Evolutionary conservation across 1,140 invertebrate genomes (phyloP), one percentile per base, ranked within the genome.

Genomic region (Solenopsis fugax): DNA sequence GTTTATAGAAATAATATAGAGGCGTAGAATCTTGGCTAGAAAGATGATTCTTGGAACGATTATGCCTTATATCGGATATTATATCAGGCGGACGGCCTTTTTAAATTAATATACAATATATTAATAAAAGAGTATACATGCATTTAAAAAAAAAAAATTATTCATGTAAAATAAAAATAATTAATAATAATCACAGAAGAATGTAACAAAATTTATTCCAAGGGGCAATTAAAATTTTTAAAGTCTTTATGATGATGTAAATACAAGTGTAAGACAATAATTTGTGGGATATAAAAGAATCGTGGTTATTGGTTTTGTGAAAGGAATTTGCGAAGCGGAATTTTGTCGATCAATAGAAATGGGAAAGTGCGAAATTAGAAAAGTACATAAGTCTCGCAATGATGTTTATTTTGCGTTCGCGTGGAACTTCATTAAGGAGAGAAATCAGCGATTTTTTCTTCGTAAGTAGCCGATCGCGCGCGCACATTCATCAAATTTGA

Each of bases 401-500:
- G 21, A 82, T 73, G 80, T 84, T 84, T 84, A 75, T 84, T 82
- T 82, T 75, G 41, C 41, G 54, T 72, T 72, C 54, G 80, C 24
- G 29, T 62, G 69, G 24, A 62, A 75, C 80, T 84, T 84, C 69
- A 84, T 84, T 84, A 84, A 75, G 80, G 75, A 60, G 80, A 73
- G 80, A 84, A 84, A 84, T 84, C 80, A 60, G 24, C 13, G 29
- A 41, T 9, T 29, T 69, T 45, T 69, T 56, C 48, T 50, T 69
- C 65, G 13, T 62, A 73, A 84, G 41, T 37, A 73, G 9, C 29
- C 69, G 69, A 84, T 84, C 80, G 54, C 41, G 64, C 64, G 37
- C 37, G n/a, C 18, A 48, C 69, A 84, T 84, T 84, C 69, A 84
- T 84, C 80, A 84, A 84, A 75, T 84, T 84, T 84, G 80, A 84